Evolutionary conservation across 1,140 invertebrate genomes (phyloP).

Genomic region (Stenopsyche tienmushanensis): DNA sequence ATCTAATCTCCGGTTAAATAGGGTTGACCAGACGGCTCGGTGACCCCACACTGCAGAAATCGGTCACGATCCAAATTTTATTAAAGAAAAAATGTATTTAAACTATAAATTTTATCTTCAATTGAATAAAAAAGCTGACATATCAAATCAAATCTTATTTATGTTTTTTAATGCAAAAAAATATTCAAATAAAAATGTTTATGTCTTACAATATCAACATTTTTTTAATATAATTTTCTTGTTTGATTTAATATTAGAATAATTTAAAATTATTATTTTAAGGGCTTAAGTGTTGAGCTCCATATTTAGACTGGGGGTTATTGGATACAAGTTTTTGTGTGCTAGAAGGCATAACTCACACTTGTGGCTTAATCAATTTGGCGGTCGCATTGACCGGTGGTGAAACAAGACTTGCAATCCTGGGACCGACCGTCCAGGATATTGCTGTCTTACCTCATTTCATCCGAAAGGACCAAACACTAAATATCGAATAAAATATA

Average conservation of each 20-base stretch:
- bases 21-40: conserved; percentile 28
- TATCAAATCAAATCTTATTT: background rate
- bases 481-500: too few relatives aligned
- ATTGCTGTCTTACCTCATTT: conserved; percentile 13
- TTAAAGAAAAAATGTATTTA: too few relatives aligned
- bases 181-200: too few relatives aligned
- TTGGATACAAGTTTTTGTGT: conserved; percentile 34
- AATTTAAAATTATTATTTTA: too few relatives aligned
- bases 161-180: background rate
- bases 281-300: background rate
- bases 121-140: too few relatives aligned
- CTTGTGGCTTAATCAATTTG: conserved; percentile 39
- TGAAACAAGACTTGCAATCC: background rate
- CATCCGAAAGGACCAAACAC: background rate
- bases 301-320: conserved; percentile 12
- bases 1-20: conserved; percentile 36
- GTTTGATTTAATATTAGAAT: too few relatives aligned
- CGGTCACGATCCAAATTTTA: too few relatives aligned
- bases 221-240: too few relatives aligned
- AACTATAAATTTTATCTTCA: too few relatives aligned
- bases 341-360: conserved; percentile 35
- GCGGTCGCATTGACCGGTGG: conserved; percentile 3
- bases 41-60: background rate
- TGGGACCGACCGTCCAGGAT: background rate
- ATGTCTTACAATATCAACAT: too few relatives aligned